Conservation (phyloP, 2,113 vertebrate genomes). For the Oreochromis tanganicae region DNA sequence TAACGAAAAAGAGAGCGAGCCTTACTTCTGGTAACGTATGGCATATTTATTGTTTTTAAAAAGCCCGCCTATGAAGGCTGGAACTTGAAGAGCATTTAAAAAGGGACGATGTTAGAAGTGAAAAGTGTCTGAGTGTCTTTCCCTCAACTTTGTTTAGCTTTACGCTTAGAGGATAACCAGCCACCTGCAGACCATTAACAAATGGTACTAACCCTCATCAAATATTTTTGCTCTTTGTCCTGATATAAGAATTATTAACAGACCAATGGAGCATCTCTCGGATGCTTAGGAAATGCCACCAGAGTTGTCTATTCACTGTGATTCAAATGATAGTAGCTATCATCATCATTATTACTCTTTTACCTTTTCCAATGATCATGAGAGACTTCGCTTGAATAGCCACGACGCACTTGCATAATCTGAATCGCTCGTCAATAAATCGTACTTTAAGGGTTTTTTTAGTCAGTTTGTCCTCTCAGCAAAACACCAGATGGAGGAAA, state of each 20-base stretch:
- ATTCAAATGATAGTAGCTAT: background rate
- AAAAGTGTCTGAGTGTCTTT: background rate
- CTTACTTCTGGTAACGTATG: background rate
- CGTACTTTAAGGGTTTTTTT: background rate
- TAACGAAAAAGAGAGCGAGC: conserved; percentile 1
- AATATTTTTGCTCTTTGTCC: background rate
- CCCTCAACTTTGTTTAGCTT: background rate
- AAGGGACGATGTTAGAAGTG: background rate
- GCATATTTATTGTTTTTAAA: background rate
- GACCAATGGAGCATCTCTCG: conserved; percentile 5
- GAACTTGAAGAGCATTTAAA: background rate
- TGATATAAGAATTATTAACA: background rate
- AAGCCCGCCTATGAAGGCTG: background rate
- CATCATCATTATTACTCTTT: background rate
- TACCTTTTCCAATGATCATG: background rate
- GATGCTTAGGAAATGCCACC: background rate
- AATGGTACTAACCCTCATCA: background rate
- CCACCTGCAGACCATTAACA: background rate
- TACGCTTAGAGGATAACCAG: background rate
- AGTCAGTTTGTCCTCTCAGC: background rate
- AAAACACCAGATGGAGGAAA: background rate
- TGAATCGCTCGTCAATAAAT: background rate
- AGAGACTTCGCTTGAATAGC: background rate
- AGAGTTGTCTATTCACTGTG: background rate
- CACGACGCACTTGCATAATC: background rate